These are phyloP conservation scores for Serranus cabrilla DNA, from an alignment of 2,797 vertebrate genomes.

Conservation along the genomic window DNA sequence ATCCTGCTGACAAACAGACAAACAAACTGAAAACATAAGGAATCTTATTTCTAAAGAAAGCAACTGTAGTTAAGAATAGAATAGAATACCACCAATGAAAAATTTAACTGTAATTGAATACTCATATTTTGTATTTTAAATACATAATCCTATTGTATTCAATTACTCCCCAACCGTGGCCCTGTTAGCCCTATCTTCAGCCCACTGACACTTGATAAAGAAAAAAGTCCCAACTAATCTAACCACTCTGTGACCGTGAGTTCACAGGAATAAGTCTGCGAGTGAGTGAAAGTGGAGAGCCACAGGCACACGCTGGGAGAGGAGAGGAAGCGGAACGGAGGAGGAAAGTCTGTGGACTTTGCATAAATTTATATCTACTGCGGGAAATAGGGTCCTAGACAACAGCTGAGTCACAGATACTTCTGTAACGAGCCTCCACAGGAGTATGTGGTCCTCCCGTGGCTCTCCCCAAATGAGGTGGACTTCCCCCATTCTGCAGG, in stretches of 20 bases:
- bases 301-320: neutral
- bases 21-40: too few relatives aligned
- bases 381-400: constrained; percentile 16
- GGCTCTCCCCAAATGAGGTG: constrained; percentile 14
- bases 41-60: too few relatives aligned
- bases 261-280: constrained; percentile 21
- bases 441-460: neutral
- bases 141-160: too few relatives aligned
- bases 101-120: too few relatives aligned
- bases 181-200: constrained; percentile 4
- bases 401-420: constrained; percentile 38
- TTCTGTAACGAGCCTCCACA: constrained; percentile 17
- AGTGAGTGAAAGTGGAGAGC: constrained; percentile 16
- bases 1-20: too few relatives aligned
- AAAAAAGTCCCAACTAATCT: constrained; percentile 32
- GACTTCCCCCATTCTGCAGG: constrained; percentile 9
- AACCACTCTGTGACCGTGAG: neutral
- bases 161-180: too few relatives aligned
- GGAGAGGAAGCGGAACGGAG: neutral
- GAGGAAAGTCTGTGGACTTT: constrained; percentile 13
- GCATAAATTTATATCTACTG: constrained; percentile 16
- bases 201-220: constrained; percentile 20
- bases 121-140: too few relatives aligned
- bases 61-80: too few relatives aligned
- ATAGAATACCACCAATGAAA: too few relatives aligned